phyloP scores from a whole-genome alignment of 2,797 vertebrate species.

The Acrocephalus scirpaceus region DNA sequence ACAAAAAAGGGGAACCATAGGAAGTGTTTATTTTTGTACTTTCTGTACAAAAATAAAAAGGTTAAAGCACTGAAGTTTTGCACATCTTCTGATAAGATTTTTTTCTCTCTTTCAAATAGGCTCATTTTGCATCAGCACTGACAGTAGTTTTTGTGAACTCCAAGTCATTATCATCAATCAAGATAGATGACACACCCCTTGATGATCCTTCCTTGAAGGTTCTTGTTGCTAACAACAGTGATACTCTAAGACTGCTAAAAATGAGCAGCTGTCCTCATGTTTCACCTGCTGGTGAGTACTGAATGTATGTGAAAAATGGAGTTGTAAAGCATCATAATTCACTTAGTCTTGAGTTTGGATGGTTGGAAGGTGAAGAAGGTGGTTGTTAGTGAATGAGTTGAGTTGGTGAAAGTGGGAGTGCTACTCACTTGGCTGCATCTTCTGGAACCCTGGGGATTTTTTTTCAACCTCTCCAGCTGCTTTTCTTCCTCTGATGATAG shows the following conservation, averaged over 20 bases:
- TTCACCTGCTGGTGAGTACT: conserved; percentile 80
- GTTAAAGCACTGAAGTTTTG: neutral
- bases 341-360: neutral
- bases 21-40: neutral
- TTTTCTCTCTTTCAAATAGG: conserved; percentile 51
- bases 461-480: neutral
- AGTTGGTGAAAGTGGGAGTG: neutral
- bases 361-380: neutral
- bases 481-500: neutral
- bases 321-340: neutral
- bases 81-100: neutral
- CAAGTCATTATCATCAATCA: conserved; percentile 81
- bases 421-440: neutral
- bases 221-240: conserved; percentile 82
- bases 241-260: conserved; percentile 80
- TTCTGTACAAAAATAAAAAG: neutral
- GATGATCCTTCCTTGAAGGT: conserved; percentile 85
- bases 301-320: neutral
- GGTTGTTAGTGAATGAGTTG: neutral
- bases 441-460: neutral
- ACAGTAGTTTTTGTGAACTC: conserved; percentile 85
- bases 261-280: conserved; percentile 85
- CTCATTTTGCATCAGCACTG: conserved; percentile 81
- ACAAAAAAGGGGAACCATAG: neutral
- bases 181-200: conserved; percentile 81